Percentiles rank a stretch among this genome's conserved stretches.
phyloP scores from a whole-genome alignment of 2,797 vertebrate species.

The Catostomus latipinnis region DNA sequence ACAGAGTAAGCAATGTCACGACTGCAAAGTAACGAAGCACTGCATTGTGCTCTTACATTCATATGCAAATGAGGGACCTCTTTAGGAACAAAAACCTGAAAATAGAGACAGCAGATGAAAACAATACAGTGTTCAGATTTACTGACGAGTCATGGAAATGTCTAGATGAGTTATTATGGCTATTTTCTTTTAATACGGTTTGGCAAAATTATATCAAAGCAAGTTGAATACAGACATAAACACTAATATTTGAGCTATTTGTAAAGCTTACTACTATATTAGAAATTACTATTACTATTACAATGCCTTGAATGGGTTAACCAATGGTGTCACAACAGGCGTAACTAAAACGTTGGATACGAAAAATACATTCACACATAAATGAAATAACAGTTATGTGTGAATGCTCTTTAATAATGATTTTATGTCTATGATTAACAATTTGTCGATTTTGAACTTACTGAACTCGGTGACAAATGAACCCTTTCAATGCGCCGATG shows the following conservation, averaged over 20 bases:
- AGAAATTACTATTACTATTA: too few species aligned
- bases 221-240: not conserved
- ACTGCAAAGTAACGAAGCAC: slow-evolving; percentile 6
- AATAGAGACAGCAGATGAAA: slow-evolving; percentile 12
- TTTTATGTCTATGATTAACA: not conserved
- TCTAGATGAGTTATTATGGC: not conserved
- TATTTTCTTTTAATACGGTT: too few species aligned
- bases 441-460: not conserved
- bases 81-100: slow-evolving; percentile 17
- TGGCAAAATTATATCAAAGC: not conserved
- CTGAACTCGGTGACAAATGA: not conserved
- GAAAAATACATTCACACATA: too few species aligned
- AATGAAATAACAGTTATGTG: not conserved
- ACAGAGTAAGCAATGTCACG: not conserved
- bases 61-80: too few species aligned
- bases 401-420: not conserved
- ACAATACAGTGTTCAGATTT: slow-evolving; percentile 15
- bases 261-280: not conserved
- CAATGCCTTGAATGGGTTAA: not conserved
- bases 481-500: not conserved
- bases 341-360: too few species aligned
- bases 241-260: not conserved
- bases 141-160: slow-evolving; percentile 17
- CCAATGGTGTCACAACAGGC: not conserved
- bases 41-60: too few species aligned